These are phyloP conservation scores for Saxidomus purpurata DNA, from an alignment of 1,140 invertebrate genomes.

Conservation along the genomic window DNA sequence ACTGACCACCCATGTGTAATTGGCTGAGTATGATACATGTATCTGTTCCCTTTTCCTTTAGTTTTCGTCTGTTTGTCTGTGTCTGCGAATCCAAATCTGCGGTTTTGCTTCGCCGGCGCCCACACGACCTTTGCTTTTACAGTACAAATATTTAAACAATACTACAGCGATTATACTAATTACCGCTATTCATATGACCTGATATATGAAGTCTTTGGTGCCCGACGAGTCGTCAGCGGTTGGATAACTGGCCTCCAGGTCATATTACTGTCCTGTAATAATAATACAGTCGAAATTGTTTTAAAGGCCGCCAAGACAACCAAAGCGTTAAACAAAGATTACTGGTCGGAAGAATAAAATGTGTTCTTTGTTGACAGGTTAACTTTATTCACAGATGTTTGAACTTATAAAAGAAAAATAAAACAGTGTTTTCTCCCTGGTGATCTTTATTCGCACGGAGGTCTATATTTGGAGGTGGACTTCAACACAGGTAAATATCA, in stretches of 20 bases:
- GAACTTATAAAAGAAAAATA: no score
- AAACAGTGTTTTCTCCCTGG: no score
- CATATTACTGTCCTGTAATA: not conserved
- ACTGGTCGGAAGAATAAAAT: no score
- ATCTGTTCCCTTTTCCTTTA: not conserved
- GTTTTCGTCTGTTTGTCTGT: not conserved
- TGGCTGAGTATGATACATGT: slow-evolving; percentile 7
- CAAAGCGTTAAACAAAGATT: no score
- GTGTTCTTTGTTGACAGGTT: no score
- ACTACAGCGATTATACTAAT: not conserved
- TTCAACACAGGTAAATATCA: no score
- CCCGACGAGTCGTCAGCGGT: not conserved
- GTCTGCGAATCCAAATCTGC: not conserved
- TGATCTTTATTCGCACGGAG: no score
- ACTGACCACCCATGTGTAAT: not conserved
- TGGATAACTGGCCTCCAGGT: not conserved
- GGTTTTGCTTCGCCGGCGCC: not conserved
- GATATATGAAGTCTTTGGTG: slow-evolving; percentile 9
- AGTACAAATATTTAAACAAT: not conserved
- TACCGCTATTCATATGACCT: not conserved
- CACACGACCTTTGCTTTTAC: not conserved
- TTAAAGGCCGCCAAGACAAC: not conserved
- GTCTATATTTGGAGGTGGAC: no score
- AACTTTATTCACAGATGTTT: no score
- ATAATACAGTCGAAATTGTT: no score